Evolutionary conservation across 1,140 invertebrate species (phyloP).

Genomic region (Drosophila mojavensis): DNA sequence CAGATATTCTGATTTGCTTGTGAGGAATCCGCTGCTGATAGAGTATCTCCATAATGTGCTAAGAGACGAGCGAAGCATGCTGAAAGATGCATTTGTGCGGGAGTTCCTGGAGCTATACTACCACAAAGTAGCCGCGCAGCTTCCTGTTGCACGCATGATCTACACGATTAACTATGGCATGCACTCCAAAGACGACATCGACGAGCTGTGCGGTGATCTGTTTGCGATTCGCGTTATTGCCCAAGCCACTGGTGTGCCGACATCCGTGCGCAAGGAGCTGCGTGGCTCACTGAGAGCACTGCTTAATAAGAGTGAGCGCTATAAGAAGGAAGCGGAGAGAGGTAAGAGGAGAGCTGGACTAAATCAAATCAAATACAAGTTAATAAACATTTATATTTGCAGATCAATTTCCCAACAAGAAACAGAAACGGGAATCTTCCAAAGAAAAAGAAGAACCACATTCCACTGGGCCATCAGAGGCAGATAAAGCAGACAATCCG

Average conservation of each 20-base stretch:
- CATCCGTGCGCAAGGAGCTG: conserved; percentile 77
- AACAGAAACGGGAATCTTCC: conserved; percentile 59
- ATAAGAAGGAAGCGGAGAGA: conserved; percentile 67
- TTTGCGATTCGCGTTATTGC: conserved; percentile 82
- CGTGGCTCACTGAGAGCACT: conserved; percentile 75
- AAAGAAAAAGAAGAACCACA: conserved; percentile 54
- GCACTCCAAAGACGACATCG: conserved; percentile 82
- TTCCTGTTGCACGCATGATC: conserved; percentile 79
- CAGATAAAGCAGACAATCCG: conserved; percentile 29
- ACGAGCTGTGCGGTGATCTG: conserved; percentile 83
- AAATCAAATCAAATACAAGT: not conserved
- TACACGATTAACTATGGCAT: conserved; percentile 82
- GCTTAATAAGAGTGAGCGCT: conserved; percentile 72
- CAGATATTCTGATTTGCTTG: conserved; percentile 78
- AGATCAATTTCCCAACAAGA: conserved; percentile 74
- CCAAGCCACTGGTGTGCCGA: conserved; percentile 76
- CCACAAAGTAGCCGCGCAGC: conserved; percentile 71
- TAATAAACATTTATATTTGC: not conserved
- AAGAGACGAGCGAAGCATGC: conserved; percentile 72
- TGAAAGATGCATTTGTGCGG: conserved; percentile 78
- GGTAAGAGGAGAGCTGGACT: conserved; percentile 35
- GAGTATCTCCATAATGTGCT: conserved; percentile 82
- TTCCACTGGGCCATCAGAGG: not conserved
- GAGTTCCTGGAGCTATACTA: conserved; percentile 82
- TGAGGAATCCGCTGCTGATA: conserved; percentile 72